A percentile compares a stretch with the other conserved stretches of the same genome.
phyloP scores from a whole-genome alignment of 2,113 vertebrate genomes.

The Oplegnathus fasciatus region DNA sequence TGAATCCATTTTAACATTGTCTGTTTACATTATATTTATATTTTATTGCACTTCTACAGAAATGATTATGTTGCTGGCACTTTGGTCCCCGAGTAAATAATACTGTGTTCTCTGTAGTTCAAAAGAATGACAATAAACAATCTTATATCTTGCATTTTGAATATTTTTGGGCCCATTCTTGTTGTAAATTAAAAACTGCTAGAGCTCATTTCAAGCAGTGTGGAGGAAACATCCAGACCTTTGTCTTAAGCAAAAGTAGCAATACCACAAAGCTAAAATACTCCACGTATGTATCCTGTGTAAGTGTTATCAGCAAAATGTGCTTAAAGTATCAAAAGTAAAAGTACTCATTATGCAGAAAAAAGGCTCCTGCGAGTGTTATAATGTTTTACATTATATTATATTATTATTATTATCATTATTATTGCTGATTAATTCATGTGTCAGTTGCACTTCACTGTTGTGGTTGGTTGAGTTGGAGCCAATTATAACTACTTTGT shows the following conservation, averaged over 20 bases:
- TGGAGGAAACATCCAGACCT: background rate
- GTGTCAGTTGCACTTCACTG: too few relatives aligned
- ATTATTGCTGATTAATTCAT: background rate
- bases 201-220: background rate
- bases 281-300: too few relatives aligned
- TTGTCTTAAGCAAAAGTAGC: background rate
- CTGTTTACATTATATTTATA: background rate
- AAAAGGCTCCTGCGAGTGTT: background rate
- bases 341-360: background rate
- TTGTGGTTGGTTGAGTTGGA: background rate
- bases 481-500: too few relatives aligned
- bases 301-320: background rate
- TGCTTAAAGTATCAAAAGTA: background rate
- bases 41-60: background rate
- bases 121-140: background rate
- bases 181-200: background rate
- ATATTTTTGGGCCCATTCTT: background rate
- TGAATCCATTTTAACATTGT: background rate
- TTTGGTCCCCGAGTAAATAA: background rate
- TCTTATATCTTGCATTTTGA: background rate
- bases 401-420: background rate
- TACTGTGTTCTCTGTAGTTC: too few relatives aligned
- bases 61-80: background rate
- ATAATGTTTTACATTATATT: background rate
- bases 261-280: too few relatives aligned